Evolutionary conservation across 2,797 vertebrate species (phyloP), one percentile per base, ranked within the genome.

Genomic region (Sciurus vulgaris): DNA sequence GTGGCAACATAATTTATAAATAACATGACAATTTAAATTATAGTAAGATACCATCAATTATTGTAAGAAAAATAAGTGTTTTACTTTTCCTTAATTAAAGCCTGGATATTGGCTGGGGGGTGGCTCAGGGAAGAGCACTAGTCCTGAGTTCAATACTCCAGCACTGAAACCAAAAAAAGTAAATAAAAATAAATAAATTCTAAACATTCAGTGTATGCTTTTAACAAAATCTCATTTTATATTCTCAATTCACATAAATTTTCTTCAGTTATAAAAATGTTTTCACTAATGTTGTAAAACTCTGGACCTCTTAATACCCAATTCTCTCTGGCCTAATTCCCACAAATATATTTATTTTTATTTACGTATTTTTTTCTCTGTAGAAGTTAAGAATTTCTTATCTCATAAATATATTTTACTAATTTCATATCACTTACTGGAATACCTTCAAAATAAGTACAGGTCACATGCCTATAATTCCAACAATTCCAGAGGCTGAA

Each of bases 201-300:
- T 72, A 81, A 14, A 65, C 5, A 91, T 82, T 77, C n/a, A 89
- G 7, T 59, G 2, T 51, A 74, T 77, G 8, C 7, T 70, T 95
- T 81, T 61, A 93, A 88, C 74, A 84, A 94, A 87, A 86, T 76
- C 84, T 87, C 18, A 65, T 92, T 94, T 94, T 56, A 56, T 56
- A 22, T 56, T 56, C 41, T 91, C 65, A 38, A 77, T 33, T 88
- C n/a, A 72, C 20, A 61, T 63, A 78, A 76, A 91, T 74, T 86
- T 78, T 24, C 38, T 74, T 77, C 20, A 59, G 51, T 67, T 90
- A 92, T 33, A 88, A 85, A 95, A 86, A 73, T 77, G 73, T 41
- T 44, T 69, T 86, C 69, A 92, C 33, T 44, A 81, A 84, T 51
- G 38, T n/a, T 47, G 1, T 89, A 84, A 93, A 88, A 26, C 10